Conservation (phyloP, 2,797 vertebrate species). For the Coilia nasus region DNA sequence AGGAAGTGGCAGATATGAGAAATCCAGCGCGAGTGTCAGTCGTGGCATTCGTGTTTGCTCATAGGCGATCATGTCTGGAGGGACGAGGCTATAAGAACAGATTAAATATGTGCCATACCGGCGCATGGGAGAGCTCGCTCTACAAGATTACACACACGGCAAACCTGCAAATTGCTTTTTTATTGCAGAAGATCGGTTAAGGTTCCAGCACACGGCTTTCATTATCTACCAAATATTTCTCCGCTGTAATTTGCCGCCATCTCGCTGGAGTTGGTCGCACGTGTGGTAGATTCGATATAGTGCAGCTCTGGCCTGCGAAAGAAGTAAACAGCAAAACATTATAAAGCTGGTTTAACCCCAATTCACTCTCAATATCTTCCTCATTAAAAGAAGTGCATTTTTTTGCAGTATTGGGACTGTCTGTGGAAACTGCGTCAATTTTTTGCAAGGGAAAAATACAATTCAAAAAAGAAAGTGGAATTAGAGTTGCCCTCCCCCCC, state of each 20-base stretch:
- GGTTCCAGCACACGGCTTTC: slow-evolving; percentile 10
- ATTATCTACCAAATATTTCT: slow-evolving; percentile 12
- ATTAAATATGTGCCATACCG: slow-evolving; percentile 4
- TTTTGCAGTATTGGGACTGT: not conserved
- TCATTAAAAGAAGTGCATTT: not conserved
- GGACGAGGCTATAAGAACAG: slow-evolving; percentile 13
- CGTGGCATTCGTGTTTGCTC: not conserved
- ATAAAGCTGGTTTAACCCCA: slow-evolving; percentile 15
- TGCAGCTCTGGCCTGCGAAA: not conserved
- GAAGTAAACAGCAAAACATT: not conserved
- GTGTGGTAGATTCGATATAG: not conserved
- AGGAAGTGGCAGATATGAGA: slow-evolving; percentile 7
- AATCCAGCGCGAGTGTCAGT: not conserved
- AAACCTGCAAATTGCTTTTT: slow-evolving; percentile 14
- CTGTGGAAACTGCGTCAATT: not conserved
- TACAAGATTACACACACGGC: slow-evolving; percentile 14
- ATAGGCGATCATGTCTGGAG: slow-evolving; percentile 16
- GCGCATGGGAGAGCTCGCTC: not conserved
- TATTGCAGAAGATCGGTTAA: slow-evolving; percentile 20
- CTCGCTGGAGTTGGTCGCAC: not conserved
- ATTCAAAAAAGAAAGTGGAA: not conserved
- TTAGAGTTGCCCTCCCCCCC: not conserved
- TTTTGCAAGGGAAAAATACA: not conserved
- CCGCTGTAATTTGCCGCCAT: not conserved
- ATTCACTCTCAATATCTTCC: not conserved